Conservation (phyloP, 2,888 invertebrate species). For the Hyposoter dolosus region DNA sequence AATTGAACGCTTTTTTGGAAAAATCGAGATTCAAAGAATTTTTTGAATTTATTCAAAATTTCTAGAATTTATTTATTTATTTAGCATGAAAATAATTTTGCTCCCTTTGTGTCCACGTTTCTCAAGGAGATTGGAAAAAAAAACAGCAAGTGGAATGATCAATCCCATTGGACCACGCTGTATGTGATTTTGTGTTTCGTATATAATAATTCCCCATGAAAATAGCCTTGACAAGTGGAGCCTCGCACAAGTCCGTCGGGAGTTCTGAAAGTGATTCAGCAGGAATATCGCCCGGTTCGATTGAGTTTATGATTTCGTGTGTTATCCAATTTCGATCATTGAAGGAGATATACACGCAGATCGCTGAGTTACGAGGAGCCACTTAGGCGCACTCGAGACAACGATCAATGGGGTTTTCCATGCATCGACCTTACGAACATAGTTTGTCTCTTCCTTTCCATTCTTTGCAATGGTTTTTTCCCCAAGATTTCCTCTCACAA, state of each 20-base stretch:
- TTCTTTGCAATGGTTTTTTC: background rate
- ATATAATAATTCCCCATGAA: background rate
- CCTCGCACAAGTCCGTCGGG: background rate
- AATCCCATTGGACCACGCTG: conserved; percentile 11
- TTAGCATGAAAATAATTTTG: too few species aligned
- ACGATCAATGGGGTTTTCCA: background rate
- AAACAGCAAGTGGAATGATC: conserved; percentile 13
- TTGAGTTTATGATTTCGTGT: background rate
- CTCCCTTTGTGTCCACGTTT: background rate
- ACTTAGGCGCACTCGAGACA: conserved; percentile 30
- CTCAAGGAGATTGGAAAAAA: background rate
- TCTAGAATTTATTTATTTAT: too few species aligned
- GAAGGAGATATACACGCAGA: background rate
- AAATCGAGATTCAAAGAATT: too few species aligned
- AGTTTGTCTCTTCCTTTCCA: background rate
- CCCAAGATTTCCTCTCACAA: background rate
- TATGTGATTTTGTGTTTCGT: conserved; percentile 20
- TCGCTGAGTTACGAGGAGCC: conserved; percentile 37
- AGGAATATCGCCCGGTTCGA: background rate
- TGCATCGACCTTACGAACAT: background rate
- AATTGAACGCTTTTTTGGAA: too few species aligned
- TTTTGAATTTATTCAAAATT: too few species aligned
- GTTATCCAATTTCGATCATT: conserved; percentile 18
- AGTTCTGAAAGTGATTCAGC: background rate
- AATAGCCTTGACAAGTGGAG: background rate